A percentile compares a stretch with the other conserved stretches of the same genome.
Conservation (phyloP, 2,888 invertebrate species). For the Zygaena filipendulae region DNA sequence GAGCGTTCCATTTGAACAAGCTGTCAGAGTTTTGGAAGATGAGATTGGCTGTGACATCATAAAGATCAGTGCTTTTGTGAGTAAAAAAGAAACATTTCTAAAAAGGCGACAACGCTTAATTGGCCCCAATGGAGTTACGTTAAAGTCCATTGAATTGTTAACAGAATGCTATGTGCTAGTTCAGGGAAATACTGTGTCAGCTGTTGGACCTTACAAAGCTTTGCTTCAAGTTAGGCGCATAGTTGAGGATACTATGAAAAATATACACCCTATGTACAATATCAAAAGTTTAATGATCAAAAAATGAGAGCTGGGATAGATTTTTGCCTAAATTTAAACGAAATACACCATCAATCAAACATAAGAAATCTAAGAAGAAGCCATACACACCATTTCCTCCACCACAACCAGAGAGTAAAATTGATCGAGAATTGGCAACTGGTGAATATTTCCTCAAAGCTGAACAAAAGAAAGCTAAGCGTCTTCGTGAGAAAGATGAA, state of each 20-base stretch:
- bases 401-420: no score
- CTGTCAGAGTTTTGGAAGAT: conserved; percentile 86
- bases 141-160: conserved; percentile 95
- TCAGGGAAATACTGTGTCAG: conserved; percentile 97
- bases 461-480: no score
- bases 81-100: conserved; percentile 92
- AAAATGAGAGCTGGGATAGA: no score
- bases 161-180: conserved; percentile 97
- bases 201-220: conserved; percentile 95
- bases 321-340: no score
- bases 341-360: no score
- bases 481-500: conserved; percentile 78
- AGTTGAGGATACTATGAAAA: conserved; percentile 97
- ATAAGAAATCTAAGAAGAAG: no score
- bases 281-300: no score
- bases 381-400: no score
- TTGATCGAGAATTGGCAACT: no score
- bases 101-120: conserved; percentile 94
- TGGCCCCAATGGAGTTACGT: conserved; percentile 97
- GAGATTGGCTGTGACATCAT: conserved; percentile 95
- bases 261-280: no score
- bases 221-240: conserved; percentile 87
- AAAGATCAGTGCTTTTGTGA: conserved; percentile 92
- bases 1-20: conserved; percentile 97
- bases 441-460: no score